Conservation (phyloP, 2,888 invertebrate species). For the Dermolepida albohirtum region DNA sequence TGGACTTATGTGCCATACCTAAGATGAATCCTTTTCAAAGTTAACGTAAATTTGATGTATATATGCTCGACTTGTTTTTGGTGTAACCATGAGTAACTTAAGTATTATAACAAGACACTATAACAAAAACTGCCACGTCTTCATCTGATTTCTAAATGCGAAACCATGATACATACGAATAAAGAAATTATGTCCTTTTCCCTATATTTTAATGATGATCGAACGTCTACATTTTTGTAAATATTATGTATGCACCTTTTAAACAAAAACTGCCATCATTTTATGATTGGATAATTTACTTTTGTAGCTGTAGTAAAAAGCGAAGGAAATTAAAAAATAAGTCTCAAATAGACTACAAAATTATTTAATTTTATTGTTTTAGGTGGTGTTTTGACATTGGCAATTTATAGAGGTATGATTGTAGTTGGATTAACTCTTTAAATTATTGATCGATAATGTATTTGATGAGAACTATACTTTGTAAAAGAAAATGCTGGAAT, state of each 20-base stretch:
- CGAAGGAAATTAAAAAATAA: constrained; percentile 9
- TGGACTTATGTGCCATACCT: constrained; percentile 2
- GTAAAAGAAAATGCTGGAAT: no score
- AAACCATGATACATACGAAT: neutral
- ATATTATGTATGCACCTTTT: constrained; percentile 19
- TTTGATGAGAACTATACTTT: no score
- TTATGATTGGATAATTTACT: neutral
- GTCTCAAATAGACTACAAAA: no score
- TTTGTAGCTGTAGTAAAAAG: neutral
- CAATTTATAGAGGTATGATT: no score
- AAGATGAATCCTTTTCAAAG: constrained; percentile 12
- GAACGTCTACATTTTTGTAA: constrained; percentile 19
- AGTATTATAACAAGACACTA: constrained; percentile 10
- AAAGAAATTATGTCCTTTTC: neutral
- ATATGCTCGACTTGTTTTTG: constrained; percentile 15
- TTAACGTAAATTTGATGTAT: constrained; percentile 16
- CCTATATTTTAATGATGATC: constrained; percentile 9
- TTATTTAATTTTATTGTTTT: no score
- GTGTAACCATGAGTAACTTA: neutral
- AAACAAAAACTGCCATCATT: constrained; percentile 23
- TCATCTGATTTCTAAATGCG: constrained; percentile 6
- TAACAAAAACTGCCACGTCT: constrained; percentile 31
- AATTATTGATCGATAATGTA: no score
- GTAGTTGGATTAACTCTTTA: no score
- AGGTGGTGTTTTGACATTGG: no score